Evolutionary conservation across 2,797 vertebrate genomes (phyloP).

Genomic region (Typhlichthys subterraneus): DNA sequence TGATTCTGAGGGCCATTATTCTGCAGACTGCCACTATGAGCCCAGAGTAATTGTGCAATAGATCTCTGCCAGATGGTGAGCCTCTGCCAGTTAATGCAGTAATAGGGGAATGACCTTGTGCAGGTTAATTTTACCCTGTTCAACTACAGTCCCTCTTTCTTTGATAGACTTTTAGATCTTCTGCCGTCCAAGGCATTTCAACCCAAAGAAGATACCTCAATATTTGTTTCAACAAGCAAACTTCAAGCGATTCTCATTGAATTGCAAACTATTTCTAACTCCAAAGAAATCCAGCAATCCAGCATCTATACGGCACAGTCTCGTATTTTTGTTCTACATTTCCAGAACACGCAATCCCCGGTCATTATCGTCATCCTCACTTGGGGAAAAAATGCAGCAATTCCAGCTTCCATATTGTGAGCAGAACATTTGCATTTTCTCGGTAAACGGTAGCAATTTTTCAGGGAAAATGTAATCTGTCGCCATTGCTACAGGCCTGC

Average conservation of each 20-base stretch:
- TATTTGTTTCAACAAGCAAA: conserved; percentile 27
- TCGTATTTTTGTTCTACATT: conserved; percentile 28
- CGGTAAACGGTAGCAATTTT: conserved; percentile 21
- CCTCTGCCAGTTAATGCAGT: conserved; percentile 47
- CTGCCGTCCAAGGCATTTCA: conserved; percentile 10
- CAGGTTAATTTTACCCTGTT: conserved; percentile 61
- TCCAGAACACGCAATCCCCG: conserved; percentile 8
- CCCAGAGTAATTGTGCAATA: conserved; percentile 68
- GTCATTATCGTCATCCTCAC: conserved; percentile 20
- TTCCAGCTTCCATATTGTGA: conserved; percentile 25
- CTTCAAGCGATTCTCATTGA: conserved; percentile 32
- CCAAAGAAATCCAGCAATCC: conserved; percentile 28
- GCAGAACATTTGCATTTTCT: conserved; percentile 18
- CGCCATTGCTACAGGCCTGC: conserved; percentile 7
- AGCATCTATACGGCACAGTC: conserved; percentile 36
- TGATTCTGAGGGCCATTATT: conserved; percentile 52
- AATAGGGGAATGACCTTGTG: conserved; percentile 46
- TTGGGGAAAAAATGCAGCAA: conserved; percentile 7
- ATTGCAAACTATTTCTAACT: conserved; percentile 37
- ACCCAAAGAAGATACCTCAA: conserved; percentile 16
- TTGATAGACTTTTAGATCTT: conserved; percentile 48
- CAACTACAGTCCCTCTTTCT: conserved; percentile 21
- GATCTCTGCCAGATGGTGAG: conserved; percentile 73
- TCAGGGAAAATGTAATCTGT: conserved; percentile 13
- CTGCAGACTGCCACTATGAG: conserved; percentile 46